These are phyloP conservation scores for Scotopteryx bipunctaria DNA, from an alignment of 2,888 invertebrate genomes.

Conservation along the genomic window DNA sequence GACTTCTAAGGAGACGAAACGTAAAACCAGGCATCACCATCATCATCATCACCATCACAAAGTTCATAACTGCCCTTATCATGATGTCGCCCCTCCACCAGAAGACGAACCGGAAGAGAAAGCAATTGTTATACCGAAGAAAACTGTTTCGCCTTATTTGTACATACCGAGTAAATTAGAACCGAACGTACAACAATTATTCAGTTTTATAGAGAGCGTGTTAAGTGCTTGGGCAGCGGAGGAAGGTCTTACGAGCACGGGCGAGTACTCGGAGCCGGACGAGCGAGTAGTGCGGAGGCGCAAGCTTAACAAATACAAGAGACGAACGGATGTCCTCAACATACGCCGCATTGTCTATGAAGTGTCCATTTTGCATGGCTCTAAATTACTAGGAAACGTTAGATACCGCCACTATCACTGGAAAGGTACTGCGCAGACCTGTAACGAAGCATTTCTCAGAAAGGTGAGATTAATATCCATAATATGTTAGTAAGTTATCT, in stretches of 20 bases:
- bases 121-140: constrained; percentile 64
- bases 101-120: constrained; percentile 69
- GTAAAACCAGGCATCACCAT: constrained; percentile 67
- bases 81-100: constrained; percentile 65
- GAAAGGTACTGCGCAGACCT: constrained; percentile 93
- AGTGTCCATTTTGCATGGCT: constrained; percentile 87
- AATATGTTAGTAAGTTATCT: too few relatives aligned
- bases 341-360: constrained; percentile 87
- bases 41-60: constrained; percentile 76
- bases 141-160: constrained; percentile 79
- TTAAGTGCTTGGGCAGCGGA: constrained; percentile 91
- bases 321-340: constrained; percentile 86
- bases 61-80: constrained; percentile 74
- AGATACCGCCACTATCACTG: constrained; percentile 91
- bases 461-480: constrained; percentile 85
- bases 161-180: constrained; percentile 84
- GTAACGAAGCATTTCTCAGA: constrained; percentile 93
- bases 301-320: constrained; percentile 84
- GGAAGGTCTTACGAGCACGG: constrained; percentile 88
- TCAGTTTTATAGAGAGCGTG: constrained; percentile 91
- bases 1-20: constrained; percentile 58
- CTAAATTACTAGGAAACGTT: constrained; percentile 86
- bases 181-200: constrained; percentile 91
- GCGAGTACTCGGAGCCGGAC: constrained; percentile 89
- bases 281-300: constrained; percentile 85